phyloP scores from a whole-genome alignment of 2,888 invertebrate species.

The Oxyscelio sp. region DNA sequence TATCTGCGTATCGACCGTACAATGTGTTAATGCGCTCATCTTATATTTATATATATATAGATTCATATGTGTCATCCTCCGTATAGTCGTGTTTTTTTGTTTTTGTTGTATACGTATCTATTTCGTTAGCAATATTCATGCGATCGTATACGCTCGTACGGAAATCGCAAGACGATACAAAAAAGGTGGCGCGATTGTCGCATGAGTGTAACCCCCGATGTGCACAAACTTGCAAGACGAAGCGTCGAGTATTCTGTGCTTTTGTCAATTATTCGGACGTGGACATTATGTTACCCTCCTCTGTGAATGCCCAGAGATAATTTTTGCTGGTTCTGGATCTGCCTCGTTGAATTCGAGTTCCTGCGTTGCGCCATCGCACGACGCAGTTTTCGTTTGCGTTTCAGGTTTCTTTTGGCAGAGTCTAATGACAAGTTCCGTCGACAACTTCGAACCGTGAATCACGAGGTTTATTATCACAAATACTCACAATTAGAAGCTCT shows the following conservation, averaged over 20 bases:
- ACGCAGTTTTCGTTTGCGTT: slow-evolving; percentile 4
- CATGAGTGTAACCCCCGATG: not conserved
- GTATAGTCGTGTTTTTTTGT: slow-evolving; percentile 58
- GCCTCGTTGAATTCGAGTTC: too few species aligned
- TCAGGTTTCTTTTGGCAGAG: slow-evolving; percentile 34
- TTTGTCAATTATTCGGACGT: slow-evolving; percentile 24
- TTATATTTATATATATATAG: slow-evolving; percentile 44
- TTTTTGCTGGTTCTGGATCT: too few species aligned
- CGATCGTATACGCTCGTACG: not conserved
- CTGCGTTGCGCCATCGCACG: too few species aligned
- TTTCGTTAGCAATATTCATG: slow-evolving; percentile 35
- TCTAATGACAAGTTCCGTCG: slow-evolving; percentile 40
- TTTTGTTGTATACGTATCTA: slow-evolving; percentile 57
- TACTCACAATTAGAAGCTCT: slow-evolving; percentile 75
- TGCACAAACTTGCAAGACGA: slow-evolving; percentile 42
- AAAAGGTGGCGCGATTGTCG: not conserved
- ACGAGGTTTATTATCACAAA: slow-evolving; percentile 73
- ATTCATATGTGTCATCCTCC: slow-evolving; percentile 68
- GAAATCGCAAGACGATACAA: slow-evolving; percentile 7
- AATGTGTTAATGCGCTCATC: slow-evolving; percentile 35
- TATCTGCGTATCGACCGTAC: slow-evolving; percentile 63
- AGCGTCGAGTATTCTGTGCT: slow-evolving; percentile 24
- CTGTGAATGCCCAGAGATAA: too few species aligned
- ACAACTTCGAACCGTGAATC: slow-evolving; percentile 70
- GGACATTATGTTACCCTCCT: slow-evolving; percentile 5